Conservation (phyloP, 2,113 vertebrate species). For the Chauna torquata region DNA sequence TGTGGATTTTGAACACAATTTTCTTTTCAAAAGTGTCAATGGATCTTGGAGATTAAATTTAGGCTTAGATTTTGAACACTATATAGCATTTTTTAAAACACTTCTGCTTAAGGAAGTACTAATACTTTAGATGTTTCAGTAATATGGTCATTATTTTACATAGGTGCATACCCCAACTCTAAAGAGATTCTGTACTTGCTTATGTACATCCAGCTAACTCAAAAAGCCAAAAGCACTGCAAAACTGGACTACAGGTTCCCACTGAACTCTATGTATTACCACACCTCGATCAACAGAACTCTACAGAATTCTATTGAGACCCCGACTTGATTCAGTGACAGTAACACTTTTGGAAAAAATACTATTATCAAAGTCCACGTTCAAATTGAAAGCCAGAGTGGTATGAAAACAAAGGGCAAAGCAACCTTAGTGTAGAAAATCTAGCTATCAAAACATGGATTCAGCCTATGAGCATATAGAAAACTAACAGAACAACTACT, state of each 20-base stretch:
- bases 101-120: not conserved
- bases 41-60: not conserved
- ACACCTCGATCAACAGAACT: not conserved
- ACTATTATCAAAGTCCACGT: not conserved
- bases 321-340: not conserved
- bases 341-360: not conserved
- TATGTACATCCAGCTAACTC: not conserved
- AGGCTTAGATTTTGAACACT: not conserved
- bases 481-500: not conserved
- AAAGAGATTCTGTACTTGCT: not conserved
- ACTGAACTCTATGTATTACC: not conserved
- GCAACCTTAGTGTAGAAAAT: not conserved
- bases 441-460: not conserved
- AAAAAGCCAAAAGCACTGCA: not conserved
- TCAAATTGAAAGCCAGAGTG: not conserved
- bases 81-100: not conserved
- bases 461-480: not conserved
- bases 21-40: not conserved
- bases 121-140: accelerated
- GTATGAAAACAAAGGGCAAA: not conserved
- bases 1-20: not conserved
- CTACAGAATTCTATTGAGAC: not conserved
- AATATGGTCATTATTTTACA: not conserved
- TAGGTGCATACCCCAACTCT: not conserved
- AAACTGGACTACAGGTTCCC: not conserved